Base-by-base conservation (phyloP, 1,140 invertebrate genomes). In the Neocloeon triangulifer region DNA sequence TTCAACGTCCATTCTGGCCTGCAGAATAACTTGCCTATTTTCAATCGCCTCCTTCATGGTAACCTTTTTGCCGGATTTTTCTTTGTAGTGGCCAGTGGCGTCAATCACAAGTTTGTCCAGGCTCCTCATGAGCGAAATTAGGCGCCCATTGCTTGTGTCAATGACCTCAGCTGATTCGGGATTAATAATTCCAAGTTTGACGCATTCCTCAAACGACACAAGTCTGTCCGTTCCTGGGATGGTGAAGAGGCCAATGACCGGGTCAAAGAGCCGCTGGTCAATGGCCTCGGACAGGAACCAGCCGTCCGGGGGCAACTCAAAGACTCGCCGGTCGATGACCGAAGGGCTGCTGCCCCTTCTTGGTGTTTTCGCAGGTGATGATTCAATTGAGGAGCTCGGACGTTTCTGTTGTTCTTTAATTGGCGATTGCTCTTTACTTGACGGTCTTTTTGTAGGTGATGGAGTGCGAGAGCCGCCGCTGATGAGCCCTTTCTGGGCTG, bases 201-300 rank as follows among this genome's bases (percentile, higher is more conserved):
- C 56, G 42, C 85, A 88, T 52, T 91, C 81, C 51, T 82, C 66
- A 40, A 96, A 74, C 35, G 79, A 76, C 4, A 89, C 66, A 18
- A 80, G 53, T 43, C 78, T 63, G 48, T 86, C 79, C 2, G 80
- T 82, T 19, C 74, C 74, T 21, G 84, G 81, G 42, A 94, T 79
- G 30, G 73, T 72, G 45, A 92, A 86, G 2, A 84, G 56, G 2
- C 85, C 84, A 5, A 67, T 73, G 2, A 66, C 58, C 1, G 79
- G 66, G 55, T 92, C 74, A 40, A 88, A 80, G 3, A 86, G 49
- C 25, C 65, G 64, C 46, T 70, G 62, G 19, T 72, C 56, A 30
- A 86, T 81, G 7, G 76, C 77, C 45, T 82, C 73, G 30, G 61
- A 54, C 0, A 88, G 52, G 29, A 60, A 59, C 82, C 81, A 85